Base-by-base conservation (phyloP, 2,797 vertebrate genomes). In the Protonibea diacanthus region DNA sequence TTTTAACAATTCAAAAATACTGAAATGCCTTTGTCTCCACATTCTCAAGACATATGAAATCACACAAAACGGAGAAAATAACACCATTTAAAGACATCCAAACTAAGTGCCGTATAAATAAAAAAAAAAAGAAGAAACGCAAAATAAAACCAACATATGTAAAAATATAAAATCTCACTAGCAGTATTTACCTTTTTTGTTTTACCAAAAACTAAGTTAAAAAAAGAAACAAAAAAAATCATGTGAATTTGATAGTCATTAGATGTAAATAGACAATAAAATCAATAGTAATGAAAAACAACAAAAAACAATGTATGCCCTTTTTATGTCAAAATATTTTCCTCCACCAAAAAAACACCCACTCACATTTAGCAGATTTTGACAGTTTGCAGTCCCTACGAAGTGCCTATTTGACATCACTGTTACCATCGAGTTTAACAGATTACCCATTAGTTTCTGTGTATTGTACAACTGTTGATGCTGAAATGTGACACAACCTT, bases 1-100 rank as follows among this genome's bases (percentile, higher is more conserved):
- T 95, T 96, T 96, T 91, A 98, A 98, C 97, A 97, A 98, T 98
- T 98, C 97, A 99, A 98, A 99, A 99, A 99, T 98, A 99, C 97
- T 97, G 97, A 98, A 97, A 98, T 97, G 97, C 94, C 94, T 95
- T 95, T 95, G 89, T 96, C 93, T 94, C 94, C 94, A 94, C 94
- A 95, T 95, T 96, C 94, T 94, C 93, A 94, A 94, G 88, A 95
- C 93, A 92, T 93, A 96, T 95, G 96, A 97, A 98, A 98, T 97
- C 97, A 97, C 97, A 97, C 96, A 86, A 95, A 96, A 97, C 94
- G 89, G 92, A 94, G 79, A 78, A 80, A 83, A 89, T 83, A 96
- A 96, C 95, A 96, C 93, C 89, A 95, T 96, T 96, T 92, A 95
- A 97, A 96, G 96, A 96, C 95, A 92, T 96, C 94, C 94, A 96